phyloP scores from a whole-genome alignment of 2,797 vertebrate species.

The Megaceryle alcyon region DNA sequence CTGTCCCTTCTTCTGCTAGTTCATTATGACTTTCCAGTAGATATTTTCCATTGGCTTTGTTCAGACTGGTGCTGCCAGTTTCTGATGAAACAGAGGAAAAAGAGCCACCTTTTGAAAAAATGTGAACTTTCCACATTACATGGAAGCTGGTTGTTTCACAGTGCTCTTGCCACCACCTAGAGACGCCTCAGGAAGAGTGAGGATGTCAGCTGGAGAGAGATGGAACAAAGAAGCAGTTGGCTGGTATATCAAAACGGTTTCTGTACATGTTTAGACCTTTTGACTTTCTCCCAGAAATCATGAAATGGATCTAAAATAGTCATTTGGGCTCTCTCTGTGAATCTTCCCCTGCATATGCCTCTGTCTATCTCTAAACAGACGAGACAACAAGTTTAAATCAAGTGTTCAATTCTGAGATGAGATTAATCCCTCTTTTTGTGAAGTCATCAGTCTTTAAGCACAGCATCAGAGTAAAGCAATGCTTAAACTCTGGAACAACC shows the following conservation, averaged over 20 bases:
- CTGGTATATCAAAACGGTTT: not conserved
- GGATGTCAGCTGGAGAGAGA: not conserved
- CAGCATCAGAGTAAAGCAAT: not conserved
- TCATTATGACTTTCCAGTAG: not conserved
- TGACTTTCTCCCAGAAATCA: not conserved
- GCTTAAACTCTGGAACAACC: not conserved
- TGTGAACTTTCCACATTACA: not conserved
- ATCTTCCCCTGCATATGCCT: not conserved
- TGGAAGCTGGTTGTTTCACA: not conserved
- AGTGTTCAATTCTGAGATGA: not conserved
- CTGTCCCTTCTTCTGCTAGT: not conserved
- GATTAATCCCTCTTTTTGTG: not conserved
- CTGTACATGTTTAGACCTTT: not conserved
- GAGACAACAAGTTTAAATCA: not conserved
- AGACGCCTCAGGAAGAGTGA: not conserved
- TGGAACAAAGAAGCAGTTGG: not conserved
- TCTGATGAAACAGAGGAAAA: not conserved
- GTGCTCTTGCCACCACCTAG: not conserved
- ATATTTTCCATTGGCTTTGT: slow-evolving; percentile 11
- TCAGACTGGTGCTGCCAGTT: not conserved
- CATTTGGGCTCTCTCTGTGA: not conserved
- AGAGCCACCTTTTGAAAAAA: not conserved
- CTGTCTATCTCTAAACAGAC: not conserved
- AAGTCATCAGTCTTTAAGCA: not conserved
- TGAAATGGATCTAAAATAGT: not conserved